Percentiles rank a stretch among this genome's conserved stretches.
Conservation (phyloP, 2,888 invertebrate genomes). For the Eupithecia dodoneata region DNA sequence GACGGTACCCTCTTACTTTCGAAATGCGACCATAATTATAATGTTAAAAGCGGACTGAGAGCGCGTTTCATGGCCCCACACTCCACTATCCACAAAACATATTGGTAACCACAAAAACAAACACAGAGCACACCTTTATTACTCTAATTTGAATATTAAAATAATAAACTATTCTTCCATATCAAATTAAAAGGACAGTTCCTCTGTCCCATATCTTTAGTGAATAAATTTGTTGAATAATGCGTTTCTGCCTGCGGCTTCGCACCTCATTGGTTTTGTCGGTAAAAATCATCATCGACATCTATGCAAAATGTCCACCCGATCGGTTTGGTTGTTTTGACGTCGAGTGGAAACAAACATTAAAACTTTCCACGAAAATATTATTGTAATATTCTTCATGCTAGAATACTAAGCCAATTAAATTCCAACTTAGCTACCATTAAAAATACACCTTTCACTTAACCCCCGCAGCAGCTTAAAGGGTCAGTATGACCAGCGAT, state of each 20-base stretch:
- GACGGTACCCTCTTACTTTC: too few relatives aligned
- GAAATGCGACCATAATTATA: too few relatives aligned
- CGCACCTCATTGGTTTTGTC: background rate
- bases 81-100: constrained; percentile 37
- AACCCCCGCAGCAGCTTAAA: background rate
- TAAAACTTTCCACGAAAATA: background rate
- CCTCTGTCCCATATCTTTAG: background rate
- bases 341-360: background rate
- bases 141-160: constrained; percentile 30
- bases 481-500: constrained; percentile 2
- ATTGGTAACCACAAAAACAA: constrained; percentile 50
- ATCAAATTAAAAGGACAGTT: constrained; percentile 16
- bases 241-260: background rate
- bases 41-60: background rate
- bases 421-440: background rate
- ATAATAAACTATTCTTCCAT: constrained; percentile 30
- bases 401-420: background rate
- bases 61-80: constrained; percentile 49
- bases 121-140: constrained; percentile 43
- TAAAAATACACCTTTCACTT: constrained; percentile 1
- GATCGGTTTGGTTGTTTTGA: background rate
- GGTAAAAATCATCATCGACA: background rate
- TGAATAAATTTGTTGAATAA: background rate
- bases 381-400: background rate
- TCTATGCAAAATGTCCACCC: background rate